Percentiles rank a stretch among this genome's conserved stretches.
These are phyloP conservation scores for Crambe crambe DNA, from an alignment of 37 sponge, comb jelly and placozoan genomes.

Conservation along the genomic window DNA sequence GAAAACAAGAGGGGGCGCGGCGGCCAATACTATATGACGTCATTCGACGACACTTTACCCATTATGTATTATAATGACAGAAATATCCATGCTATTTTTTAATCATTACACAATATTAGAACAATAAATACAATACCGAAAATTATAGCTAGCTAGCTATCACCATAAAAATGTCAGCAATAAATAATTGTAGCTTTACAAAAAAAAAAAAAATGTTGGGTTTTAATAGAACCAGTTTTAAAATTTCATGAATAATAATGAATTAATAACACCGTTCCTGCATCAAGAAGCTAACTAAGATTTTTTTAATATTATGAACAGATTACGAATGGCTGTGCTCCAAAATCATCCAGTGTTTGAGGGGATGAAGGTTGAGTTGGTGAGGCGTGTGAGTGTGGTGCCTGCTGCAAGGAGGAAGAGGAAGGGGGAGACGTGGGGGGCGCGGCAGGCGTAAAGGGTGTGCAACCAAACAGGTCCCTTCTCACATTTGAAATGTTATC, in stretches of 20 bases:
- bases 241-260: too few species aligned
- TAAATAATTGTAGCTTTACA: not conserved
- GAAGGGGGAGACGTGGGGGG: too few species aligned
- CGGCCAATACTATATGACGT: too few species aligned
- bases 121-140: not conserved
- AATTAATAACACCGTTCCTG: not conserved
- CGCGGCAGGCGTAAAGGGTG: conserved; percentile 20
- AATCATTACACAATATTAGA: too few species aligned
- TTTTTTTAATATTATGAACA: not conserved
- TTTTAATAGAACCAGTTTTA: not conserved
- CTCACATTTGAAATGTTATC: not conserved
- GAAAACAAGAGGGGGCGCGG: too few species aligned
- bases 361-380: not conserved
- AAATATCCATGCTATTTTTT: not conserved
- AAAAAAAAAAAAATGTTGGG: not conserved
- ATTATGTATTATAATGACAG: not conserved
- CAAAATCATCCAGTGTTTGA: conserved; percentile 15
- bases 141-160: not conserved
- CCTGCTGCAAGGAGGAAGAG: not conserved
- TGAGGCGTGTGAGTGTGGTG: not conserved
- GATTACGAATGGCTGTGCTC: conserved; percentile 12
- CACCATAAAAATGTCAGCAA: not conserved
- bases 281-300: not conserved
- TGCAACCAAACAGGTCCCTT: conserved; percentile 34
- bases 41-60: not conserved